Evolutionary conservation across 2,888 invertebrate species (phyloP).

Genomic region (Physocephala rufipes): DNA sequence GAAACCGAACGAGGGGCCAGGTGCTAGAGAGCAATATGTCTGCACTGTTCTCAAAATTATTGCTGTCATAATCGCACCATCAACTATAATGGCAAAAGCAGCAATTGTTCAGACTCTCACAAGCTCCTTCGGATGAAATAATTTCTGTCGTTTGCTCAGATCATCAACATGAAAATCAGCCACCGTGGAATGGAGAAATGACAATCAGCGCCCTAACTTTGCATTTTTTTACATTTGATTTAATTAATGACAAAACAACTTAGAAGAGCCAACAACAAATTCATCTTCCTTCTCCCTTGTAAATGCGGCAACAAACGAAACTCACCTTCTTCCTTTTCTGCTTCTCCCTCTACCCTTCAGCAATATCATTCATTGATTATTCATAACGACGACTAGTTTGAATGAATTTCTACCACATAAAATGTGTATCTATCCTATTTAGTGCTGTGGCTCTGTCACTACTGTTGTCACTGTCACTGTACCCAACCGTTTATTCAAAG

Average conservation of each 20-base stretch:
- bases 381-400: constrained; percentile 32
- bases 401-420: constrained; percentile 24
- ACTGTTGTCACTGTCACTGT: constrained; percentile 20
- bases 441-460: neutral
- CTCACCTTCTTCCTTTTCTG: neutral
- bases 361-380: constrained; percentile 37
- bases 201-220: neutral
- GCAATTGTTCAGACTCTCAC: constrained; percentile 7
- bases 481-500: constrained; percentile 20
- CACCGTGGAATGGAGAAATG: too few species aligned
- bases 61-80: too few species aligned
- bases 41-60: too few species aligned
- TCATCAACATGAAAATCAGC: constrained; percentile 9
- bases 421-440: constrained; percentile 21
- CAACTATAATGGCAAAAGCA: neutral
- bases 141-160: constrained; percentile 23
- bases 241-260: constrained; percentile 24
- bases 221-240: constrained; percentile 21
- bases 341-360: neutral
- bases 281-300: neutral
- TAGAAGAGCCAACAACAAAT: neutral
- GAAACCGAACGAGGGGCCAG: too few species aligned
- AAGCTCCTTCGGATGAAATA: constrained; percentile 1
- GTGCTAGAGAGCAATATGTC: too few species aligned
- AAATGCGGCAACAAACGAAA: neutral